A percentile compares a stretch with the other conserved stretches of the same genome.
Evolutionary conservation across 2,797 vertebrate genomes (phyloP).

Genomic region (Carapus acus): DNA sequence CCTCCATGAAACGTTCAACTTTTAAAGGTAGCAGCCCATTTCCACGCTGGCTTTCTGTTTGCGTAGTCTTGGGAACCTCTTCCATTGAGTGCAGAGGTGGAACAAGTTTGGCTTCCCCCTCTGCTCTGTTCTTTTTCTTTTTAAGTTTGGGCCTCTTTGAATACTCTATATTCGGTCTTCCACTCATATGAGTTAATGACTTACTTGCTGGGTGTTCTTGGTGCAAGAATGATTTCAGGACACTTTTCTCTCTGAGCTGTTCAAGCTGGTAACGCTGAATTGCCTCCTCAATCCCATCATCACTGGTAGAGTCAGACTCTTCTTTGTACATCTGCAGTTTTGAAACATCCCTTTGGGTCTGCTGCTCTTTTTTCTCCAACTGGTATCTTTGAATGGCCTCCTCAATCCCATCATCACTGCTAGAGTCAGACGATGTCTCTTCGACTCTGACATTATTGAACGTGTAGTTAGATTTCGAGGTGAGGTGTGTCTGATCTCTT

Average conservation of each 20-base stretch:
- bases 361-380: conserved; percentile 76
- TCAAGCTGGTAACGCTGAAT: conserved; percentile 90
- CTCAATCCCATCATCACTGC: conserved; percentile 94
- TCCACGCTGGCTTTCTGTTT: conserved; percentile 43
- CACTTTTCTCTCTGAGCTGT: conserved; percentile 71
- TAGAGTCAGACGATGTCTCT: conserved; percentile 74
- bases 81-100: conserved; percentile 26
- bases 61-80: conserved; percentile 37
- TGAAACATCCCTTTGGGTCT: conserved; percentile 38
- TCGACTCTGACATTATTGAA: conserved; percentile 47
- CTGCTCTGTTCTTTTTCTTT: conserved; percentile 68
- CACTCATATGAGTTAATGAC: conserved; percentile 26
- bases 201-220: conserved; percentile 42
- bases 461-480: conserved; percentile 34
- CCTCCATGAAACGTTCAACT: conserved; percentile 47
- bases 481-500: conserved; percentile 36
- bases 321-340: conserved; percentile 31
- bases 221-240: conserved; percentile 44
- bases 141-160: conserved; percentile 59
- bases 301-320: conserved; percentile 84
- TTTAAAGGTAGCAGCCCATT: conserved; percentile 52
- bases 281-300: conserved; percentile 95
- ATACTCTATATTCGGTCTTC: conserved; percentile 55
- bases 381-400: conserved; percentile 93
- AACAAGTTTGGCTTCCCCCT: conserved; percentile 42